Percentiles rank a stretch among this genome's conserved stretches.
Conservation (phyloP, 2,113 vertebrate species). For the Chlamydotis undulata region DNA sequence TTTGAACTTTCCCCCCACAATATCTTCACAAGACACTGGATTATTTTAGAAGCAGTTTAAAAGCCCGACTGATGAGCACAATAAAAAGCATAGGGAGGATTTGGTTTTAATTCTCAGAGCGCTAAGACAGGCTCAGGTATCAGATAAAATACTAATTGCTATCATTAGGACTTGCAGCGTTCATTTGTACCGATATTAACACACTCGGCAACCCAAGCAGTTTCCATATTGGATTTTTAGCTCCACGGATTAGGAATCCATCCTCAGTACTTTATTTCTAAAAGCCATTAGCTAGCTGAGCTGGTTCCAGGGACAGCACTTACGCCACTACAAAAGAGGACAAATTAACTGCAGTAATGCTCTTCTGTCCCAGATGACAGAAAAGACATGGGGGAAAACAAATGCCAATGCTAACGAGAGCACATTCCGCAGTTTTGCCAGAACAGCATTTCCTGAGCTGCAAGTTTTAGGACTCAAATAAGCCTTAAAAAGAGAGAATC, state of each 20-base stretch:
- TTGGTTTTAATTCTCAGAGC: constrained; percentile 29
- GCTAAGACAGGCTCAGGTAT: not conserved
- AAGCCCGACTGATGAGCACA: not conserved
- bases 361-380: constrained; percentile 10
- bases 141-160: constrained; percentile 38
- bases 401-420: not conserved
- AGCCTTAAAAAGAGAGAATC: not conserved
- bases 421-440: constrained; percentile 19
- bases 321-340: not conserved
- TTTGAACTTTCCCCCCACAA: not conserved
- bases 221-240: constrained; percentile 28
- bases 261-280: constrained; percentile 15
- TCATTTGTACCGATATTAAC: not conserved
- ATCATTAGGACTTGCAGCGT: constrained; percentile 4
- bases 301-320: constrained; percentile 28
- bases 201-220: constrained; percentile 18
- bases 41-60: constrained; percentile 1
- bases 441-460: not conserved
- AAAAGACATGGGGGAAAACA: not conserved
- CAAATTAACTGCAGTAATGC: constrained; percentile 50
- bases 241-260: constrained; percentile 7
- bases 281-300: constrained; percentile 48
- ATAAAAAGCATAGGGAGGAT: not conserved
- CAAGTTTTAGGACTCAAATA: not conserved
- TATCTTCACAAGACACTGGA: not conserved